These are phyloP conservation scores for Melanocharis versteri DNA, from an alignment of 2,113 vertebrate species.

Conservation along the genomic window DNA sequence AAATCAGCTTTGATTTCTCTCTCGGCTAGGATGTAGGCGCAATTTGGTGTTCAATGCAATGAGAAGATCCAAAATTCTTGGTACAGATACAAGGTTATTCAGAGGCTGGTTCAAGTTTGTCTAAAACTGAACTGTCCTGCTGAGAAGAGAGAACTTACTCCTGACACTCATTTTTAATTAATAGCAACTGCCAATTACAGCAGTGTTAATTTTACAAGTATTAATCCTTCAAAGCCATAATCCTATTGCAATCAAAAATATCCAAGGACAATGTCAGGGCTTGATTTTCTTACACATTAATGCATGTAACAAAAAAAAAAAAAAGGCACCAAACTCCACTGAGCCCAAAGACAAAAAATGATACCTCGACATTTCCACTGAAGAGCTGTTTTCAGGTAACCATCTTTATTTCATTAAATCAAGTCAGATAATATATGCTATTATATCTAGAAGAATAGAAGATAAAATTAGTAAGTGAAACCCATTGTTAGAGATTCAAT, in stretches of 20 bases:
- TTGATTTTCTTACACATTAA: neutral
- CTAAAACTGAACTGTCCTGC: neutral
- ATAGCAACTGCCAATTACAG: neutral
- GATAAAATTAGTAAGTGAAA: conserved; percentile 17
- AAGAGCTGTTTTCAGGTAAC: neutral
- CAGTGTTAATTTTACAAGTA: neutral
- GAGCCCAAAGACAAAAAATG: neutral
- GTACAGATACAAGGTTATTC: neutral
- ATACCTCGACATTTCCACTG: neutral
- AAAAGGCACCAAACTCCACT: neutral
- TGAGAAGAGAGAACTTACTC: neutral
- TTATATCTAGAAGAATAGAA: neutral
- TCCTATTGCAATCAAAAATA: neutral
- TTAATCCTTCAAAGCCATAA: conserved; percentile 6
- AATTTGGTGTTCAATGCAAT: neutral
- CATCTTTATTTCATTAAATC: neutral
- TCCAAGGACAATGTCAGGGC: neutral
- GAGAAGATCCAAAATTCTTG: neutral
- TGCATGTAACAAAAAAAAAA: neutral
- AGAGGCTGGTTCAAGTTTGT: neutral
- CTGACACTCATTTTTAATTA: neutral
- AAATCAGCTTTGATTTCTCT: neutral
- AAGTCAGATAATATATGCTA: neutral
- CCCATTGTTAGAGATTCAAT: neutral
- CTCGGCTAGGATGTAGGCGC: accelerated